These are phyloP conservation scores for Pseudochromis fuscus DNA, from an alignment of 2,797 vertebrate genomes.

Conservation along the genomic window DNA sequence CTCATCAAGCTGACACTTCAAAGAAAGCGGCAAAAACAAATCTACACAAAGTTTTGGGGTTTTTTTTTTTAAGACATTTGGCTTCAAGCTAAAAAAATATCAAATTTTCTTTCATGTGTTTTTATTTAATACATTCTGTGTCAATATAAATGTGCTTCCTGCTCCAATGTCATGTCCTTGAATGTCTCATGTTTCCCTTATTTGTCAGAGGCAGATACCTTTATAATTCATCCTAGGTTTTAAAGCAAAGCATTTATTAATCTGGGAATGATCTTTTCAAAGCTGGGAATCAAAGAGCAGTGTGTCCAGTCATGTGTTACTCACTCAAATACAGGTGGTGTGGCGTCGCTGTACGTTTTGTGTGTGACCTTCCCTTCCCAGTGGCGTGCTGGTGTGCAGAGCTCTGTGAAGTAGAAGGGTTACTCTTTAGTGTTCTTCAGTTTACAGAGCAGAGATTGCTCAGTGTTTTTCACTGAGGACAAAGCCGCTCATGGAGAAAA, in stretches of 20 bases:
- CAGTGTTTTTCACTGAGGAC: slow-evolving; percentile 61
- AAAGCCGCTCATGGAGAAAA: slow-evolving; percentile 79
- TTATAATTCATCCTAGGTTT: not conserved
- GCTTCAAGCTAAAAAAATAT: slow-evolving; percentile 13
- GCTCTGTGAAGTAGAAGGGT: slow-evolving; percentile 74
- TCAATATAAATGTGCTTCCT: not conserved
- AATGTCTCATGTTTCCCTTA: slow-evolving; percentile 2
- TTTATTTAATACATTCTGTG: not conserved
- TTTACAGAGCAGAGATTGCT: slow-evolving; percentile 69
- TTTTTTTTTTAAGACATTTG: slow-evolving; percentile 2
- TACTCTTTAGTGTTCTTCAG: slow-evolving; percentile 69
- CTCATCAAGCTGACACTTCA: slow-evolving; percentile 38
- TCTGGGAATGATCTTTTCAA: slow-evolving; percentile 21
- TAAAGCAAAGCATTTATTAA: slow-evolving; percentile 10
- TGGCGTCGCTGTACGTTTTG: slow-evolving; percentile 30
- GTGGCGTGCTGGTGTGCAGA: slow-evolving; percentile 55
- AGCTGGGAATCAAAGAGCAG: slow-evolving; percentile 22
- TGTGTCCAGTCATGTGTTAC: slow-evolving; percentile 8
- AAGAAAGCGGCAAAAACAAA: slow-evolving; percentile 24
- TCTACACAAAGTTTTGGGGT: slow-evolving; percentile 3
- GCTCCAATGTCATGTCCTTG: slow-evolving; percentile 11
- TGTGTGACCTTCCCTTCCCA: slow-evolving; percentile 73
- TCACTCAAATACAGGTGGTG: slow-evolving; percentile 29
- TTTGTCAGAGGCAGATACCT: not conserved
- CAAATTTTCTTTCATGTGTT: slow-evolving; percentile 26